phyloP scores from a whole-genome alignment of 2,113 vertebrate genomes.

The Gymnorhina tibicen region DNA sequence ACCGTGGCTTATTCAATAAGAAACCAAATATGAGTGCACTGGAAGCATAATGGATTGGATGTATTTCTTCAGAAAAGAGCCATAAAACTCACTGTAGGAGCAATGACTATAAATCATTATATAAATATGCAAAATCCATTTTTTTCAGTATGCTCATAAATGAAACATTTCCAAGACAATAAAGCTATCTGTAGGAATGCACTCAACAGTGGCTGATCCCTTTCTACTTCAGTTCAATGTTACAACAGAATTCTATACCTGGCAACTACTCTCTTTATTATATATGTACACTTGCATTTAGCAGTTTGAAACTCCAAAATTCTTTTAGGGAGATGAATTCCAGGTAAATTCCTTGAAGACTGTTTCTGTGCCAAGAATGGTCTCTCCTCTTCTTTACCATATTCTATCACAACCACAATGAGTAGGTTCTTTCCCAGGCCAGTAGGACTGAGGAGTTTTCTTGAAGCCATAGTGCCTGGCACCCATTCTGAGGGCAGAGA shows the following conservation, averaged over 20 bases:
- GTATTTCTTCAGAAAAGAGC: conserved; percentile 8
- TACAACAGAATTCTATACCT: background rate
- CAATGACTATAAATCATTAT: background rate
- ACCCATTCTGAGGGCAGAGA: background rate
- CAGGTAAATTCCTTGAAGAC: background rate
- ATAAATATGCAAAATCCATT: background rate
- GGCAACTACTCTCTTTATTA: background rate
- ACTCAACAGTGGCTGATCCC: background rate
- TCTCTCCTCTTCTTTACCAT: background rate
- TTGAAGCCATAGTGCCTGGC: background rate
- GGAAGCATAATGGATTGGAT: background rate
- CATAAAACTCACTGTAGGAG: background rate
- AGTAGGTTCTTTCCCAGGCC: background rate
- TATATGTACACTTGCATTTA: background rate
- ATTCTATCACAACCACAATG: background rate
- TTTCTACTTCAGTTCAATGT: background rate
- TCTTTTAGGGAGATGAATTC: background rate
- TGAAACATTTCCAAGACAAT: background rate
- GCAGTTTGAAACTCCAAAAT: background rate
- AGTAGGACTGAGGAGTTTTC: background rate
- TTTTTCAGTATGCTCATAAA: background rate
- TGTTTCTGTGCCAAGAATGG: background rate
- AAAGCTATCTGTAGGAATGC: background rate
- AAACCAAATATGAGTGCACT: background rate
- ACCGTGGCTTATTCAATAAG: background rate